Evolutionary conservation across 2,888 invertebrate species (phyloP), one percentile per base, ranked within the genome.

Genomic region (Netelia inedita): DNA sequence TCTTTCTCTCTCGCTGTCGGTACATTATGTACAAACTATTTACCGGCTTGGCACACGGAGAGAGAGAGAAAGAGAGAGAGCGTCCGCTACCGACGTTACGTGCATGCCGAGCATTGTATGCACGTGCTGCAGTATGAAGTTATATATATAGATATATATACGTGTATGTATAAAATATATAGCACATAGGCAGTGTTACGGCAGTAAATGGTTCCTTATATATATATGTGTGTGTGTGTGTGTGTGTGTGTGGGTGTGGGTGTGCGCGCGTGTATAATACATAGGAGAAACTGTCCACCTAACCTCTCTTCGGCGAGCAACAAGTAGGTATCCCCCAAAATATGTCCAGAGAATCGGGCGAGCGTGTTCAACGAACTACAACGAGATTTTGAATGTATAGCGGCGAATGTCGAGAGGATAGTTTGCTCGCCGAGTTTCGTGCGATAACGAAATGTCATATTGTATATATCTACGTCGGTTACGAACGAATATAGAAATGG

Each of bases 301-400:
- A 68, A n/a, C 66, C 76, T 57, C 83, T 74, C 78, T 73, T 78
- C 59, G 46, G 85, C 87, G 89, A 82, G 91, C 90, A 91, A 90
- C 90, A 90, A 91, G 91, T 91, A 89, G 91, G 82, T 89, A 89
- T 88, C 89, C 87, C 28, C 90, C 89, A 86, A 91, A 92, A 92
- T 92, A 91, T 92, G 89, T 89, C 87, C 89, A 88, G 87, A 82
- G 76, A 83, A 61, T 73, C 78, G 59, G 61, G 65, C 69, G 79
- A 80, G 79, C 72, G 73, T 85, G 55, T 28, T 28, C 59, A 74
- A 59, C 79, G 71, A 75, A 85, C 82, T 85, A 61, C 71, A 81
- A 63, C 74, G 63, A 59, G 16, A 85, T 82, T 28, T 81, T 81
- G 50, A 82, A 79, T 75, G 65, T 61, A 59, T 5, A 81, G 14